Evolutionary conservation across 2,113 vertebrate genomes (phyloP).

Genomic region (Hylia prasina): DNA sequence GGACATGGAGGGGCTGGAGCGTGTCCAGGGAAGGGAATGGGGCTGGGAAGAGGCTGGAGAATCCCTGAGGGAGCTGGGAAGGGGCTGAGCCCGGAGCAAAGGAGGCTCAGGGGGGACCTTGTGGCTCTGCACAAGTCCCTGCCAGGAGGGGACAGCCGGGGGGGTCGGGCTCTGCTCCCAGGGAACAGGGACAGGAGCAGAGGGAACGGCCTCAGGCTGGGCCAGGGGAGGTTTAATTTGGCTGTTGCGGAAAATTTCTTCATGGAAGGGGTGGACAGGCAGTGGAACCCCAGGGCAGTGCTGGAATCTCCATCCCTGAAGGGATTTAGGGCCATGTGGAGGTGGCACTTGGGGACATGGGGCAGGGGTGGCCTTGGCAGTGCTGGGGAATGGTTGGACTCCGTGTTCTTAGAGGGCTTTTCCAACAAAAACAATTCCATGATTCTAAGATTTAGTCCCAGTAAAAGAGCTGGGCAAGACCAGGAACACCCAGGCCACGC

Average conservation of each 20-base stretch:
- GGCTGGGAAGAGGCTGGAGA: not conserved
- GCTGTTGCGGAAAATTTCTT: accelerated
- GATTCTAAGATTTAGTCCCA: not conserved
- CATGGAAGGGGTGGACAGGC: not conserved
- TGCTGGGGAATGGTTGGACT: not conserved
- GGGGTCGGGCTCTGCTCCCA: not conserved
- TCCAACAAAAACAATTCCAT: not conserved
- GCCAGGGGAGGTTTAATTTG: not conserved
- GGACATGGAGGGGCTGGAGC: accelerated
- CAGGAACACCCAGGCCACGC: accelerated
- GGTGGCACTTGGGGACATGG: not conserved
- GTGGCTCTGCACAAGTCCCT: not conserved
- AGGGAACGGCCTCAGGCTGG: not conserved
- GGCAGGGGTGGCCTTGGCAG: not conserved
- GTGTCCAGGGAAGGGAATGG: accelerated
- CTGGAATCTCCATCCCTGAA: accelerated
- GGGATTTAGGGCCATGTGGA: accelerated
- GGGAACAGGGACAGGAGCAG: not conserved
- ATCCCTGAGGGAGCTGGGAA: not conserved
- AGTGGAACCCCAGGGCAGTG: accelerated
- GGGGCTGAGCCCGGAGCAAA: not conserved
- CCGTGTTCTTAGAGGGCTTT: not conserved
- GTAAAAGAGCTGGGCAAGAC: not conserved
- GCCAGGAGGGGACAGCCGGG: not conserved
- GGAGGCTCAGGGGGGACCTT: not conserved